phyloP scores from a whole-genome alignment of 2,888 invertebrate species.

The Copidosoma aretas region DNA sequence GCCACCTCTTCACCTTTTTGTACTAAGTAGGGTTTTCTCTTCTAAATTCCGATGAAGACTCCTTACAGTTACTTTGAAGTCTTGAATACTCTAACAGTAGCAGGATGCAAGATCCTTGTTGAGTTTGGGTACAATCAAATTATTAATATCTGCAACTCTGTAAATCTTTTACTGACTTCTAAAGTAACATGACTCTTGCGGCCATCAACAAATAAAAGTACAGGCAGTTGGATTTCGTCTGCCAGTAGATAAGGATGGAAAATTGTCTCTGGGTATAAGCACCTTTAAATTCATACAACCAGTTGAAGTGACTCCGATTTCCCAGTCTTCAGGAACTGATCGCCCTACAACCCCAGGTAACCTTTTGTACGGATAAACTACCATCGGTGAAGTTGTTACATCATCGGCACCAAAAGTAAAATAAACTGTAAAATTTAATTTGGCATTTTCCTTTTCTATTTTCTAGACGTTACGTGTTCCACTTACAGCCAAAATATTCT shows the following conservation, averaged over 20 bases:
- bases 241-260: slow-evolving; percentile 50
- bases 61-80: slow-evolving; percentile 43
- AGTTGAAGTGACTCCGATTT: slow-evolving; percentile 55
- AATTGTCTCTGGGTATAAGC: slow-evolving; percentile 54
- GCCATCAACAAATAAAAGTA: slow-evolving; percentile 58
- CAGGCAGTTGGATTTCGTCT: slow-evolving; percentile 46
- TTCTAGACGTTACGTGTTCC: slow-evolving; percentile 54
- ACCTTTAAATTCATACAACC: slow-evolving; percentile 60
- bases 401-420: slow-evolving; percentile 58
- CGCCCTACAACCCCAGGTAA: slow-evolving; percentile 52
- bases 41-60: slow-evolving; percentile 43
- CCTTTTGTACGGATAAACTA: slow-evolving; percentile 56
- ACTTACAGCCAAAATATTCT: slow-evolving; percentile 45
- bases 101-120: slow-evolving; percentile 47
- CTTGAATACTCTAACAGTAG: slow-evolving; percentile 47
- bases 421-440: slow-evolving; percentile 57
- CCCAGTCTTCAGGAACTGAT: slow-evolving; percentile 55
- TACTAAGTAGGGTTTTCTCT: slow-evolving; percentile 43
- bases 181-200: slow-evolving; percentile 40
- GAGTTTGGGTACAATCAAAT: slow-evolving; percentile 49
- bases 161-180: slow-evolving; percentile 43
- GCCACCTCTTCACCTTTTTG: too few relatives aligned
- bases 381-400: slow-evolving; percentile 53
- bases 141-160: slow-evolving; percentile 46
- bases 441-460: slow-evolving; percentile 52